Evolutionary conservation across 2,113 vertebrate species (phyloP).

Genomic region (Corvus moneduloides): DNA sequence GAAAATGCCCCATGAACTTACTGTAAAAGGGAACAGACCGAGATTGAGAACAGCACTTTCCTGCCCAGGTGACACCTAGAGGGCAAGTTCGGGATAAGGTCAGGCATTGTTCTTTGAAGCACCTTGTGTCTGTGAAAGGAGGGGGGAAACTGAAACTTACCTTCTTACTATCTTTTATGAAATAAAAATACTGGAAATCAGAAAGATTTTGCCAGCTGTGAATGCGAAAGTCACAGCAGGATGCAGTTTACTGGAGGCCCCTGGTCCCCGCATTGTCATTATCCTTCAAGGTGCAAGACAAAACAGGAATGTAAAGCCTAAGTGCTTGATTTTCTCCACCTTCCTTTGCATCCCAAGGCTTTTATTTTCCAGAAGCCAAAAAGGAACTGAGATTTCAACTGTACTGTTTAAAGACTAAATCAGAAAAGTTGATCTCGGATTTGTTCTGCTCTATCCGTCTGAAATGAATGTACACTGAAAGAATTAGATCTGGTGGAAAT

Average conservation of each 20-base stretch:
- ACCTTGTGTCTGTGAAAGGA: background rate
- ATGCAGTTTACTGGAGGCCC: background rate
- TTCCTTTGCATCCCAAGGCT: background rate
- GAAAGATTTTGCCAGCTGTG: background rate
- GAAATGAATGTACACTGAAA: background rate
- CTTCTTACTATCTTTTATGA: background rate
- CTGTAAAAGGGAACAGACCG: background rate
- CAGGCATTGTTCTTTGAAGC: background rate
- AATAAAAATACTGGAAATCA: background rate
- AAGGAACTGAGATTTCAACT: background rate
- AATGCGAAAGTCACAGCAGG: background rate
- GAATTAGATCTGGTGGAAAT: background rate
- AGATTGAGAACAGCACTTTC: background rate
- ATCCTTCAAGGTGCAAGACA: background rate
- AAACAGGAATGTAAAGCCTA: background rate
- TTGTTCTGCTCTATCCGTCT: background rate
- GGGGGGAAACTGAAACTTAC: background rate
- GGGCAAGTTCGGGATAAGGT: accelerated
- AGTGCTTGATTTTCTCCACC: background rate
- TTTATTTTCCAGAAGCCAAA: background rate
- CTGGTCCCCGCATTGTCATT: background rate
- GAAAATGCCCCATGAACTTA: background rate
- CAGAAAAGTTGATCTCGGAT: background rate
- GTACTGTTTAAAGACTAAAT: background rate
- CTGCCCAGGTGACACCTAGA: background rate